Conservation (phyloP, 2,888 invertebrate genomes). For the Norana najaformis region DNA sequence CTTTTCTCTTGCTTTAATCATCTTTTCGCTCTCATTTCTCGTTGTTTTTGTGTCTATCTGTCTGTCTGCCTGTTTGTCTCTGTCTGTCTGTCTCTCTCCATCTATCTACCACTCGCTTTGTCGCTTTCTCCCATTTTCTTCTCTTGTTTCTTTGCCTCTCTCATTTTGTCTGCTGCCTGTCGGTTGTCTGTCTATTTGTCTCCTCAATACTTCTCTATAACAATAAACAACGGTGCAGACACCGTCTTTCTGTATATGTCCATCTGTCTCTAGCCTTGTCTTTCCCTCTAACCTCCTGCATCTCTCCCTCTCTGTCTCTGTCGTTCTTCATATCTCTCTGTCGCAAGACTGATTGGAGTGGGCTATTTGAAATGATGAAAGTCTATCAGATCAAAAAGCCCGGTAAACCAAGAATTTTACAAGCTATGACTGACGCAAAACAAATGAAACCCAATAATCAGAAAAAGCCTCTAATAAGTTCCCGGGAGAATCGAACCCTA, state of each 20-base stretch:
- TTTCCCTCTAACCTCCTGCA: background rate
- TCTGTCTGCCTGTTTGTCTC: background rate
- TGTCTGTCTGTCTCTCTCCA: background rate
- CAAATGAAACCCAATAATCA: background rate
- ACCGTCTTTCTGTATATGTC: background rate
- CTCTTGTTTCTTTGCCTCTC: too few relatives aligned
- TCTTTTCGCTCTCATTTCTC: too few relatives aligned
- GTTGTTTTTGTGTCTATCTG: background rate
- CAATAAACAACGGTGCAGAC: too few relatives aligned
- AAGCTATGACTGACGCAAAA: background rate
- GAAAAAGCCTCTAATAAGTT: background rate
- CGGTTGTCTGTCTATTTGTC: too few relatives aligned
- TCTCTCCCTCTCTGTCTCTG: too few relatives aligned
- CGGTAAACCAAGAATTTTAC: background rate
- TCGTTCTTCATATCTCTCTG: background rate
- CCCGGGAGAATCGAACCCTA: background rate
- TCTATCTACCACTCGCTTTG: too few relatives aligned
- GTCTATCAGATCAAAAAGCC: background rate
- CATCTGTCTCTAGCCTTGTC: background rate
- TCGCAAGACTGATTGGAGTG: background rate
- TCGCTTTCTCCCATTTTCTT: too few relatives aligned
- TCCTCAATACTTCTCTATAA: too few relatives aligned
- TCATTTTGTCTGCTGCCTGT: too few relatives aligned
- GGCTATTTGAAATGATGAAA: background rate
- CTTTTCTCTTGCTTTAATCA: too few relatives aligned